Evolutionary conservation across 2,113 vertebrate genomes (phyloP).

Genomic region (Deroptyus accipitrinus): DNA sequence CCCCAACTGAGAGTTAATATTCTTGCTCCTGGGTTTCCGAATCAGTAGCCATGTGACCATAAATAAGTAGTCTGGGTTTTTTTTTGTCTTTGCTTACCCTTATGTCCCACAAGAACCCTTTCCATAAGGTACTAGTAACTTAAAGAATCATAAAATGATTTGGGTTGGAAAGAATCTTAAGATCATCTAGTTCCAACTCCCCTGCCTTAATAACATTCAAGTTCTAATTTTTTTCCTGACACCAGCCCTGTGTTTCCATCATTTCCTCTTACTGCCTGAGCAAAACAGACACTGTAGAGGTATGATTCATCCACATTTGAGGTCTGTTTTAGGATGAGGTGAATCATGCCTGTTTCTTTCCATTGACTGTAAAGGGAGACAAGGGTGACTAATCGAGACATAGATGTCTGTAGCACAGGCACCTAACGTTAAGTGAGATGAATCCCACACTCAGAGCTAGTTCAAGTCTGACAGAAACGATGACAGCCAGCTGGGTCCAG

Average conservation of each 20-base stretch:
- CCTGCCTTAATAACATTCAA: neutral
- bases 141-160: neutral
- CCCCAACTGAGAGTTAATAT: neutral
- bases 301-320: slow-evolving; percentile 35
- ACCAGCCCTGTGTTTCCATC: neutral
- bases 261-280: neutral
- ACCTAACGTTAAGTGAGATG: neutral
- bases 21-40: neutral
- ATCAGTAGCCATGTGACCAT: neutral
- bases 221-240: neutral
- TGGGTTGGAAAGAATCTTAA: neutral
- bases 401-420: slow-evolving; percentile 25
- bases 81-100: neutral
- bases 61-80: neutral
- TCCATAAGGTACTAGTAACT: neutral
- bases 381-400: slow-evolving; percentile 20
- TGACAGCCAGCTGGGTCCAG: slow-evolving; percentile 10
- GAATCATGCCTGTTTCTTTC: slow-evolving; percentile 29
- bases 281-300: neutral
- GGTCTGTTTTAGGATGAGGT: slow-evolving; percentile 27
- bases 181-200: neutral
- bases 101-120: neutral
- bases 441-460: neutral
- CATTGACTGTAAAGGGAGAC: slow-evolving; percentile 20
- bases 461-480: neutral